These are phyloP conservation scores for Lasioglossum marginatum DNA, from an alignment of 2,888 invertebrate genomes.

Conservation along the genomic window DNA sequence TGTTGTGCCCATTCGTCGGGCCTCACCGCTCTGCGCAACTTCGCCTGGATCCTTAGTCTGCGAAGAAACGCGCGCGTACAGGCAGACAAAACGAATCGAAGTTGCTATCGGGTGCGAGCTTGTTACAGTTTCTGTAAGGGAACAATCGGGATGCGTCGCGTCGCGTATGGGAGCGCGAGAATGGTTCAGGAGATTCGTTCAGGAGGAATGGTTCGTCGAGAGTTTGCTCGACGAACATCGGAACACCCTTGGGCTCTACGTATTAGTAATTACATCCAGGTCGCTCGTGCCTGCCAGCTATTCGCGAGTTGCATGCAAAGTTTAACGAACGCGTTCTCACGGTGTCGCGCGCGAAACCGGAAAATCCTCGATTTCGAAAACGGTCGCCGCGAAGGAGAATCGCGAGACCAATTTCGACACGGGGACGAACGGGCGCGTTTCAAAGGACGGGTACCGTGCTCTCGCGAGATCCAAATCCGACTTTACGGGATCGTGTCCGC, in stretches of 20 bases:
- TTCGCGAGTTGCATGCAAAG: constrained; percentile 44
- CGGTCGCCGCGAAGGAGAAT: no score
- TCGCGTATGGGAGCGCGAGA: not conserved
- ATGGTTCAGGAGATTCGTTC: not conserved
- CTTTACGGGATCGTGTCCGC: constrained; percentile 45
- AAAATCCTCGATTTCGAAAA: not conserved
- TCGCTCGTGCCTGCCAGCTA: constrained; percentile 50
- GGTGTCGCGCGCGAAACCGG: not conserved
- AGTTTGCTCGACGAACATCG: constrained; percentile 45
- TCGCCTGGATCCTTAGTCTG: constrained; percentile 69
- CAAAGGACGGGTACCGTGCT: not conserved
- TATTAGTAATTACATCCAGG: constrained; percentile 63
- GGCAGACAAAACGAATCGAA: not conserved
- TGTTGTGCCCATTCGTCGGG: constrained; percentile 77
- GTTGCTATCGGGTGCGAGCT: not conserved
- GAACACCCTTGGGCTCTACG: constrained; percentile 44
- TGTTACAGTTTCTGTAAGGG: not conserved
- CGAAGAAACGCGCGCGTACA: not conserved
- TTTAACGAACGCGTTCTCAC: constrained; percentile 26
- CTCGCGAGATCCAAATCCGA: constrained; percentile 44
- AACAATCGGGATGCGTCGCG: not conserved
- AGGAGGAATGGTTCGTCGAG: no score
- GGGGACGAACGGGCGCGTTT: not conserved
- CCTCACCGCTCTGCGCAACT: constrained; percentile 63
- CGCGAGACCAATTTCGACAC: no score